phyloP scores from a whole-genome alignment of 2,888 invertebrate genomes.

The Lissonota sp. region DNA sequence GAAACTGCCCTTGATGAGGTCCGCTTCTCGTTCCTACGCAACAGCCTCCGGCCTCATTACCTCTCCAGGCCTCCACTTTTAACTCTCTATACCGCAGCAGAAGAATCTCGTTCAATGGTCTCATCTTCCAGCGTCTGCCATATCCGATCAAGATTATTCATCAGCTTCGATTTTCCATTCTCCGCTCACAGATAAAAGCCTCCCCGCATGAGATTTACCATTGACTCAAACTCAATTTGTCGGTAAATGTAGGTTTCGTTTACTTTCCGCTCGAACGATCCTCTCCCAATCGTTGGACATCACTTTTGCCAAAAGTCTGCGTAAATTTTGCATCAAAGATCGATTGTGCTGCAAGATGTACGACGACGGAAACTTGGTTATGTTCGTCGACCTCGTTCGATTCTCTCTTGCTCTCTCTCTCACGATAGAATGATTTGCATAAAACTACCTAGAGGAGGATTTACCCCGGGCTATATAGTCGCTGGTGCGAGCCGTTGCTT shows the following conservation, averaged over 20 bases:
- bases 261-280: conserved; percentile 51
- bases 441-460: conserved; percentile 74
- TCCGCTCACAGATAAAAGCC: conserved; percentile 28
- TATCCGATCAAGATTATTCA: conserved; percentile 65
- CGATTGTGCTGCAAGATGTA: conserved; percentile 60
- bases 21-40: conserved; percentile 59
- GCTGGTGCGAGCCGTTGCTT: conserved; percentile 55
- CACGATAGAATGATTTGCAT: conserved; percentile 76
- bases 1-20: conserved; percentile 74
- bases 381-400: conserved; percentile 67
- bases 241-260: conserved; percentile 63
- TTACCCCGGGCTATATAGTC: conserved; percentile 62
- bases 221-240: conserved; percentile 56
- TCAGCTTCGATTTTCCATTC: conserved; percentile 55
- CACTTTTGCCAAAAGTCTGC: conserved; percentile 47
- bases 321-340: conserved; percentile 52
- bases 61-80: conserved; percentile 44
- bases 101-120: conserved; percentile 40
- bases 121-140: conserved; percentile 55
- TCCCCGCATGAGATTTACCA: conserved; percentile 54
- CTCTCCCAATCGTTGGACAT: conserved; percentile 13
- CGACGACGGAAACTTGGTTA: conserved; percentile 54
- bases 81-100: conserved; percentile 40
- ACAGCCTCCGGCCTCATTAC: conserved; percentile 74
- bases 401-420: conserved; percentile 42